These are phyloP conservation scores for Lissonota sp. DNA, from an alignment of 2,888 invertebrate species.

Conservation along the genomic window DNA sequence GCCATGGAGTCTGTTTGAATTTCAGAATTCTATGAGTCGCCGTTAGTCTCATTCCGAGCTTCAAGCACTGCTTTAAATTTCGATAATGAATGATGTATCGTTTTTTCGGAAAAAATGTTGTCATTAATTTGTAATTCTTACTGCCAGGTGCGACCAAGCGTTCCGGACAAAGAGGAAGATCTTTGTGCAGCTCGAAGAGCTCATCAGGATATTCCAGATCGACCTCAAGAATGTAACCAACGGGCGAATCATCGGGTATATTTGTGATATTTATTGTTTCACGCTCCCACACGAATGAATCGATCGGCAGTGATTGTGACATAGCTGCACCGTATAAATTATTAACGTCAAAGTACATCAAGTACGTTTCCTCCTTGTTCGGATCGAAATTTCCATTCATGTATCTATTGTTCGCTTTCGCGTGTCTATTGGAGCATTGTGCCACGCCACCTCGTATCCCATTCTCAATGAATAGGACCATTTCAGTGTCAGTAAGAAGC, in stretches of 20 bases:
- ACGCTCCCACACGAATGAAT: conserved; percentile 73
- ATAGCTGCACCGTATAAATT: neutral
- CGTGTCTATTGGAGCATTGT: conserved; percentile 74
- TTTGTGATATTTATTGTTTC: conserved; percentile 26
- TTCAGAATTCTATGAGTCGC: conserved; percentile 77
- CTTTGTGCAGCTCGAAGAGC: too few species aligned
- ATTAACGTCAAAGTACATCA: too few species aligned
- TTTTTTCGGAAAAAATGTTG: conserved; percentile 5
- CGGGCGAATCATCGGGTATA: conserved; percentile 22
- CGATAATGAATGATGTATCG: conserved; percentile 74
- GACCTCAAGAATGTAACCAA: too few species aligned
- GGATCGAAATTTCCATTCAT: conserved; percentile 53
- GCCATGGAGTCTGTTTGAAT: conserved; percentile 79
- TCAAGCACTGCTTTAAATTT: conserved; percentile 71
- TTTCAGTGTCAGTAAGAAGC: conserved; percentile 78
- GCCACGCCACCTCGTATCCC: conserved; percentile 76
- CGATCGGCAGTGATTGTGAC: neutral
- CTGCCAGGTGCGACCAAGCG: too few species aligned
- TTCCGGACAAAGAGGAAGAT: too few species aligned
- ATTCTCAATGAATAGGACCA: too few species aligned
- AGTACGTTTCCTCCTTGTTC: conserved; percentile 21
- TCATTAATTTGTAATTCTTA: conserved; percentile 49
- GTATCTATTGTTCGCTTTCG: conserved; percentile 78
- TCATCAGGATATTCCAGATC: conserved; percentile 48
- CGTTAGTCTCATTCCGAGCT: conserved; percentile 69